Percentiles rank a stretch among this genome's conserved stretches.
Evolutionary conservation across 1,140 invertebrate genomes (phyloP).

Genomic region (Telenomus remus): DNA sequence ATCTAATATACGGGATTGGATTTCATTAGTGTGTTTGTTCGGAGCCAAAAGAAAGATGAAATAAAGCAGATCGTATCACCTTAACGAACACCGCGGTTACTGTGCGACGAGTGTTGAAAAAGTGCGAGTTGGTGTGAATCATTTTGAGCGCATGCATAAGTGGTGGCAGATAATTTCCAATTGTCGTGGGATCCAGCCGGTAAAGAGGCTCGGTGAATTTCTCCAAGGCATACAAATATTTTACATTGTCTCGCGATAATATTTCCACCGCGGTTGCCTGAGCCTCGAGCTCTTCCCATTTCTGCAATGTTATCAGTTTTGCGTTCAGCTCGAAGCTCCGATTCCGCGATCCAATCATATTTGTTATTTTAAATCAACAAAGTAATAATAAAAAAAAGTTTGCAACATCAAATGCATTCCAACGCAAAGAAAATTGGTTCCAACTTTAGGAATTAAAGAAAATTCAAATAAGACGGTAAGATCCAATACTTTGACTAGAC

Average conservation of each 20-base stretch:
- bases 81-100: constrained; percentile 82
- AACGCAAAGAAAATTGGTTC: background rate
- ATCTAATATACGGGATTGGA: constrained; percentile 68
- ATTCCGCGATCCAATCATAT: constrained; percentile 35
- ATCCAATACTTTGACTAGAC: constrained; percentile 79
- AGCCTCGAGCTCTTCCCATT: constrained; percentile 85
- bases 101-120: constrained; percentile 82
- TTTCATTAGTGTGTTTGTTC: too few species aligned
- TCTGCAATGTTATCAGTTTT: constrained; percentile 72
- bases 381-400: constrained; percentile 5
- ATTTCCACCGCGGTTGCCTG: constrained; percentile 84
- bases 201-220: constrained; percentile 91
- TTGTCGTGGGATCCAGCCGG: constrained; percentile 82
- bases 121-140: constrained; percentile 89
- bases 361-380: constrained; percentile 15
- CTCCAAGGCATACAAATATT: constrained; percentile 90
- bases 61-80: constrained; percentile 70
- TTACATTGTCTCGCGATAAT: constrained; percentile 91
- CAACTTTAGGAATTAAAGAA: too few species aligned
- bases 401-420: background rate
- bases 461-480: background rate
- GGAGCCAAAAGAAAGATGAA: too few species aligned
- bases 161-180: constrained; percentile 81
- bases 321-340: constrained; percentile 32
- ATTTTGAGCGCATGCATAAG: constrained; percentile 86